Evolutionary conservation across 2,797 vertebrate genomes (phyloP), one percentile per base, ranked within the genome.

Genomic region (Schizopygopsis pylzovi): DNA sequence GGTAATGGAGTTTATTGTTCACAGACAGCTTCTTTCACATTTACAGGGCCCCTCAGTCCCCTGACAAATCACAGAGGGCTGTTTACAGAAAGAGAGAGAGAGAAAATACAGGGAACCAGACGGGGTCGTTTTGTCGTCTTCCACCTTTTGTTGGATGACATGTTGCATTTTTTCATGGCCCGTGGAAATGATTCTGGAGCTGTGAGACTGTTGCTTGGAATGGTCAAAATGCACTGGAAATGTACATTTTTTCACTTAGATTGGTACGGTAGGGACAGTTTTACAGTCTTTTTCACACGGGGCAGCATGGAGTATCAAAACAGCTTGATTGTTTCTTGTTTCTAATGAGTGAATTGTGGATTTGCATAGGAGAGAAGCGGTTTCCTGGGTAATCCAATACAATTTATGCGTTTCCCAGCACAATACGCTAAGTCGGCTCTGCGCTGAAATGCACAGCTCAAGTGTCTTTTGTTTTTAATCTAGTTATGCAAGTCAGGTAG

Each of bases 1-100:
- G 89, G 88, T 90, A 89, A 90, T 77, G 0, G 88, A 87, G 90
- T 91, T 91, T 86, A 90, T 88, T 91, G 90, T 92, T 91, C 88
- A 87, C 78, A 56, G 84, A 85, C 81, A 83, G 87, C 89, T 85
- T 86, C 87, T 83, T 90, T 89, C 84, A 87, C 86, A 67, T 88
- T 88, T 89, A 87, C 86, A 67, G 91, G 88, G 89, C 89, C 89
- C 87, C 87, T 90, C 77, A 79, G 81, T 88, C 85, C 79, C 84
- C 86, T 89, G 87, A 89, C 79, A 76, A 88, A 92, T 92, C 88
- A 80, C 86, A 87, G 84, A 28, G 81, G 82, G 87, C 89, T 71
- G 80, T 82, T 82, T 82, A 82, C 80, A 70, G 80, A 82, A 82
- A 71, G 67, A 82, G 65, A 79, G 65, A 79, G 33, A 70, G 67